Evolutionary conservation across 2,888 invertebrate genomes (phyloP), one percentile per base, ranked within the genome.

Genomic region (Aporophyla nigra): DNA sequence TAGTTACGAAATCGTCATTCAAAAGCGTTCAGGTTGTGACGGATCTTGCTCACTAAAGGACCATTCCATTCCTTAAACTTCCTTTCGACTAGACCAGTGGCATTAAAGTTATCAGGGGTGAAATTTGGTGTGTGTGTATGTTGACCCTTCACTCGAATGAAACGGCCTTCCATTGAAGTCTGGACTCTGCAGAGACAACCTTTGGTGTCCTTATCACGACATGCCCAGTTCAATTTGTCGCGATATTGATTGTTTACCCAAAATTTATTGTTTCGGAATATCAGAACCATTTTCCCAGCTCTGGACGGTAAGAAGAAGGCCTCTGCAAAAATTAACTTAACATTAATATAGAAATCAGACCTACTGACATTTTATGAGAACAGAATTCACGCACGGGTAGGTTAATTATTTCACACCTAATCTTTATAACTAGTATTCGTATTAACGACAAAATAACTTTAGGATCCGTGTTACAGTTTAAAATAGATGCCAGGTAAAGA

Each of bases 241-340:
- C 96, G 91, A 82, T 96, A 96, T 84, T 95, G 95, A 82, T 96
- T 96, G 88, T 96, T 96, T 79, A 96, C 95, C 96, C 96, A 96
- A 87, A 96, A 96, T 86, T 96, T 96, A 87, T 96, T 96, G 78
- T 90, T 92, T 86, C 90, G 89, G 88, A 95, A 96, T 92, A 96
- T 96, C 77, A 96, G 87, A 33, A 96, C 95, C 16, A 95, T 96
- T 87, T 96, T 96, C 51, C 96, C 96, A 61, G 96, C 95, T 86
- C 96, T 92, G 63, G 96, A 96, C 56, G 96, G 96, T 82, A 96
- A 88, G 87, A 94, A 96, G 91, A 95, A 96, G 1, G 96, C 95
- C 85, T 94, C 96, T 96, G 96, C 75, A 90, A 91, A 77, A 80
- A 79, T 62, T 59, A 81, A 65, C 10, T 0, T 12, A 27, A 21